phyloP scores from a whole-genome alignment of 2,888 invertebrate species.

The Thumatha senex region DNA sequence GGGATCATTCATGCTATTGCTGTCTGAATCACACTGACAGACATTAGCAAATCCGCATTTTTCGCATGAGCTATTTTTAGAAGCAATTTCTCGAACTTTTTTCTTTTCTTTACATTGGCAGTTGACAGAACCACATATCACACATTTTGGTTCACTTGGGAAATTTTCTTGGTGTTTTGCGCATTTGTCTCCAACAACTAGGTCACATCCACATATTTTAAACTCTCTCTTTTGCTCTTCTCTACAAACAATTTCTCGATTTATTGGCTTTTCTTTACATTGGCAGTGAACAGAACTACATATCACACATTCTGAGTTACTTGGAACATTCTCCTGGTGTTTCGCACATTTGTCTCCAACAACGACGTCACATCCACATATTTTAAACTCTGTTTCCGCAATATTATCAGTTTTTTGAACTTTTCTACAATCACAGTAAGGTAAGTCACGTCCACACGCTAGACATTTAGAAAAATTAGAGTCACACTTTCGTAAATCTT shows the following conservation, averaged over 20 bases:
- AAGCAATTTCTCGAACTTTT: not conserved
- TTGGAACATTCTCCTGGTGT: not conserved
- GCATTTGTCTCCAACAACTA: not conserved
- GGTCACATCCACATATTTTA: not conserved
- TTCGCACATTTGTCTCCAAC: not conserved
- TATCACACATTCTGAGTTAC: not conserved
- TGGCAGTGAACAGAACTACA: not conserved
- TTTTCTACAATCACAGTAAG: too few species aligned
- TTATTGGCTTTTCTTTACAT: not conserved
- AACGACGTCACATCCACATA: not conserved
- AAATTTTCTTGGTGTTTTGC: not conserved
- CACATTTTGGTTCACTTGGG: not conserved
- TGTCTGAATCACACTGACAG: conserved; percentile 5
- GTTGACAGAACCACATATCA: not conserved
- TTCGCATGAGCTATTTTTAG: not conserved
- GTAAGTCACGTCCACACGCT: too few species aligned
- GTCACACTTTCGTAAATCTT: not conserved
- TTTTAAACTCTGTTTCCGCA: not conserved
- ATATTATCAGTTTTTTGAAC: not conserved
- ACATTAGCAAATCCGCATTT: conserved; percentile 2
- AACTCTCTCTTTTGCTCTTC: not conserved
- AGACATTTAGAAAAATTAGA: not conserved
- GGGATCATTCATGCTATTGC: conserved; percentile 42
- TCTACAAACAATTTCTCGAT: not conserved
- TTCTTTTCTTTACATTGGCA: not conserved